These are phyloP conservation scores for Parazoanthus atlanticus DNA, from an alignment of 92 coral and sea anemone species.

Conservation along the genomic window DNA sequence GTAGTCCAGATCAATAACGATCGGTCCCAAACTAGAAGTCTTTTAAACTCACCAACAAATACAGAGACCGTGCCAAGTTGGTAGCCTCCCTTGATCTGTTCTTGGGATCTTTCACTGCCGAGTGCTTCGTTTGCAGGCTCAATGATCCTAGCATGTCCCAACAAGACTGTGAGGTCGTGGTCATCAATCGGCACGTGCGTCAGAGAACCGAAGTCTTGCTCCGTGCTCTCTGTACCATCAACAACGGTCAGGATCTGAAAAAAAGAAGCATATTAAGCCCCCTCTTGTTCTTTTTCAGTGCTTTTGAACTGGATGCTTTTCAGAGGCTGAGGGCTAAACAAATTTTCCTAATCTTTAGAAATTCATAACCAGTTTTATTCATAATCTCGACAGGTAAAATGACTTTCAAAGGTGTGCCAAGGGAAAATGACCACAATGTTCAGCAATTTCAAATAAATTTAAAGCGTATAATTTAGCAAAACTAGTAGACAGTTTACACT, in stretches of 20 bases:
- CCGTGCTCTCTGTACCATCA: slow-evolving; percentile 81
- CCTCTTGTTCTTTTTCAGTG: too few species aligned
- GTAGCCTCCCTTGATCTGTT: slow-evolving; percentile 9
- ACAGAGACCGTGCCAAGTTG: slow-evolving; percentile 17
- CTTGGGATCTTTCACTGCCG: slow-evolving; percentile 9
- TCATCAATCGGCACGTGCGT: slow-evolving; percentile 34
- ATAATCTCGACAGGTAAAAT: too few species aligned
- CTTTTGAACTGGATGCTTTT: too few species aligned
- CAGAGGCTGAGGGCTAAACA: too few species aligned
- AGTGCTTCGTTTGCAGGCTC: slow-evolving; percentile 20
- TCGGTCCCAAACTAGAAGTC: not conserved
- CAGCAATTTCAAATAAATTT: too few species aligned
- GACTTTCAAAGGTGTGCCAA: too few species aligned
- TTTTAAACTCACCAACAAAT: slow-evolving; percentile 22
- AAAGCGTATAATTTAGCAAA: too few species aligned
- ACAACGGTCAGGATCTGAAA: slow-evolving; percentile 74
- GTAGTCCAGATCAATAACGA: not conserved
- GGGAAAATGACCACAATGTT: too few species aligned
- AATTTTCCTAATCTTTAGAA: too few species aligned
- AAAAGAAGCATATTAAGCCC: too few species aligned
- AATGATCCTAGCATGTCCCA: slow-evolving; percentile 72
- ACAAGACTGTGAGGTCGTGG: slow-evolving; percentile 44
- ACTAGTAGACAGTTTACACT: too few species aligned
- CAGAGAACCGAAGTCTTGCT: slow-evolving; percentile 61
- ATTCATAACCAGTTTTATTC: too few species aligned